These are phyloP conservation scores for Acanthurus tractus DNA, from an alignment of 2,797 vertebrate species.

Conservation along the genomic window DNA sequence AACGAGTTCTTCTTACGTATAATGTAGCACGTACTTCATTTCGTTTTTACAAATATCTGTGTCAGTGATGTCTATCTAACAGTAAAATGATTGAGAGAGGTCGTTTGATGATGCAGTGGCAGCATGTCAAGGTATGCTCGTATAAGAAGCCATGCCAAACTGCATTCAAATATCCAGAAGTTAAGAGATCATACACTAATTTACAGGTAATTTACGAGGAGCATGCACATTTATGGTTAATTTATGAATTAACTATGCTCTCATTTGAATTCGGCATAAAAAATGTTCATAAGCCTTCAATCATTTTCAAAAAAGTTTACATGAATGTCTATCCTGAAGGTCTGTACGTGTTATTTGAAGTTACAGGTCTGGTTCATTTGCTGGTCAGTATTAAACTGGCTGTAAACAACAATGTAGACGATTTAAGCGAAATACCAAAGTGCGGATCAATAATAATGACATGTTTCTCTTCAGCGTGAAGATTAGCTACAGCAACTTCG, in stretches of 20 bases:
- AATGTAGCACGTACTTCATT: too few relatives aligned
- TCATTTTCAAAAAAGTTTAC: background rate
- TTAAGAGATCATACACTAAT: background rate
- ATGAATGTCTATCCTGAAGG: too few relatives aligned
- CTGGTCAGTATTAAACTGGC: background rate
- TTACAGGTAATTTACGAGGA: rapidly evolving
- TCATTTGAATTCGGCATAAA: background rate
- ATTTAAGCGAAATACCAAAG: background rate
- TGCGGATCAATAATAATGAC: background rate
- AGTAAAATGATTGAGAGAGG: too few relatives aligned
- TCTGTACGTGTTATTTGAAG: too few relatives aligned
- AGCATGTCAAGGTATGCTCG: too few relatives aligned
- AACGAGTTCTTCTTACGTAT: too few relatives aligned
- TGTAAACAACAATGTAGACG: background rate
- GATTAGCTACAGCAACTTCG: background rate
- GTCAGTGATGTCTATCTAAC: too few relatives aligned
- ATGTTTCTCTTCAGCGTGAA: background rate
- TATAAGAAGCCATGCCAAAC: background rate
- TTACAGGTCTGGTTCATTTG: background rate
- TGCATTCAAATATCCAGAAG: background rate
- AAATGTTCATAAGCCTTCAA: background rate
- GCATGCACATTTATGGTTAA: too few relatives aligned
- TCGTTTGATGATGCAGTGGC: too few relatives aligned
- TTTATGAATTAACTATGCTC: background rate
- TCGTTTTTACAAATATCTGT: too few relatives aligned